Conservation (phyloP, 2,113 vertebrate genomes). For the Benitochromis conjunctus region DNA sequence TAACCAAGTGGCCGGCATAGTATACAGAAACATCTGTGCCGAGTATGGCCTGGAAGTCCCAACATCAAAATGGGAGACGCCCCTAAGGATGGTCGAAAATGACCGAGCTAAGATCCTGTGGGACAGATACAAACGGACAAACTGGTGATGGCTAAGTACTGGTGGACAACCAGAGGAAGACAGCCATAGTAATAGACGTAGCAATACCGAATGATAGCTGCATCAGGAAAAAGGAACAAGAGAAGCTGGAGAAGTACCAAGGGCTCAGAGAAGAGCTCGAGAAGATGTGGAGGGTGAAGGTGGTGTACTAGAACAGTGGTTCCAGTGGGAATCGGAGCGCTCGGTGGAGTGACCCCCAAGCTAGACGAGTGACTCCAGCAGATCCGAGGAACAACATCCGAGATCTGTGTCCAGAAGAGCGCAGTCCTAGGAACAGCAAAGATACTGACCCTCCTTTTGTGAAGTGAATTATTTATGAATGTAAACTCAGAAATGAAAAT, state of each 20-base stretch:
- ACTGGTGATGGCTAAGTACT: neutral
- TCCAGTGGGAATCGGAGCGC: accelerated
- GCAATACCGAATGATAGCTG: neutral
- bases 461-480: neutral
- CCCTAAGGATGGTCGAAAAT: neutral
- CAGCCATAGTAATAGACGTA: neutral
- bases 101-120: neutral
- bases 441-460: neutral
- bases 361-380: neutral
- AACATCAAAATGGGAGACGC: neutral
- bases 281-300: neutral
- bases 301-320: neutral
- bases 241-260: neutral
- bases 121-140: neutral
- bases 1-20: accelerated
- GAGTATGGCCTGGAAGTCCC: neutral
- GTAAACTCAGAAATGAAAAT: neutral
- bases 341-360: neutral
- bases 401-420: neutral
- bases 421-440: neutral
- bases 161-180: neutral
- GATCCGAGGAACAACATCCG: neutral
- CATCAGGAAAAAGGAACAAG: neutral
- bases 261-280: accelerated
- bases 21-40: neutral